phyloP scores from a whole-genome alignment of 2,797 vertebrate genomes.

The Rhynchonycteris naso region DNA sequence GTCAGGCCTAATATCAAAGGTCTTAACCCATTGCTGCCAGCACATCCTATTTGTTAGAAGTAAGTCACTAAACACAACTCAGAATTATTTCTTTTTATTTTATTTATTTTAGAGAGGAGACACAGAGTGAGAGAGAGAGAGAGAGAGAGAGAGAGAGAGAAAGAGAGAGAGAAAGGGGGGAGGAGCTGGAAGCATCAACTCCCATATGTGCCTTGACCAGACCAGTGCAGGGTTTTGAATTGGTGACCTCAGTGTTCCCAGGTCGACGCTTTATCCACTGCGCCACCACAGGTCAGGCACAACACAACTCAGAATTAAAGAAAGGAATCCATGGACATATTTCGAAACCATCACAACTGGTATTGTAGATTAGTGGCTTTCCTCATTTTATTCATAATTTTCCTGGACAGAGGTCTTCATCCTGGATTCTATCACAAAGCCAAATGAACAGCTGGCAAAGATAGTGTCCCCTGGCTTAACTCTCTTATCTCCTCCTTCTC shows the following conservation, averaged over 20 bases:
- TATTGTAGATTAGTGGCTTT: not conserved
- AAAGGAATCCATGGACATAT: not conserved
- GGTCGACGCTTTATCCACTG: too few relatives aligned
- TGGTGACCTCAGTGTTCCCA: too few relatives aligned
- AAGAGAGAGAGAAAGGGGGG: too few relatives aligned
- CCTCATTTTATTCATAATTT: not conserved
- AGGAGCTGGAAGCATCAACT: too few relatives aligned
- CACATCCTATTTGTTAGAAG: not conserved
- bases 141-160: too few relatives aligned
- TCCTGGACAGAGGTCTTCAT: not conserved
- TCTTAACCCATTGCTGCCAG: not conserved
- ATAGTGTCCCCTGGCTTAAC: not conserved
- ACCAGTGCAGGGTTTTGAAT: too few relatives aligned
- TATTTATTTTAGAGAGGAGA: too few relatives aligned
- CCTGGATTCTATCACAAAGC: not conserved
- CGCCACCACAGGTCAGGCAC: too few relatives aligned
- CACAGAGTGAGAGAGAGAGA: too few relatives aligned
- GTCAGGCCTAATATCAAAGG: not conserved
- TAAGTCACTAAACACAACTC: not conserved
- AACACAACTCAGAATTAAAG: not conserved
- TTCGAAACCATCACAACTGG: not conserved
- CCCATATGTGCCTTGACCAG: too few relatives aligned
- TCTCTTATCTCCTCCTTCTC: not conserved
- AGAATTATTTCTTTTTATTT: too few relatives aligned
- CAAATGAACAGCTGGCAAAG: not conserved